These are phyloP conservation scores for Delichon dasypus DNA, from an alignment of 2,797 vertebrate genomes.

Conservation along the genomic window DNA sequence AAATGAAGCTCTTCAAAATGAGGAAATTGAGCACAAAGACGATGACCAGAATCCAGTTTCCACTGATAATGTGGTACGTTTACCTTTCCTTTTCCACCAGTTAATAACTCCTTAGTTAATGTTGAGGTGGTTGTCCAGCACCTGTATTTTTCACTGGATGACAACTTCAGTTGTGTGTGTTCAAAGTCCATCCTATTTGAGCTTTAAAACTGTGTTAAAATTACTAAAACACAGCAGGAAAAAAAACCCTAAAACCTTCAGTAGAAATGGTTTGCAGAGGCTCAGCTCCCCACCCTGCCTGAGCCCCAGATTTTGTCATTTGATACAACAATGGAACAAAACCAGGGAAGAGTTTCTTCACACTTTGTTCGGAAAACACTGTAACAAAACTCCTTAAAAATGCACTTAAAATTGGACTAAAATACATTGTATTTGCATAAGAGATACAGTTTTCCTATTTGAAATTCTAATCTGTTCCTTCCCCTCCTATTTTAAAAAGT, in stretches of 20 bases:
- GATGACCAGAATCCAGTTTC: slow-evolving; percentile 75
- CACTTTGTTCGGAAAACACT: neutral
- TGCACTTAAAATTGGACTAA: neutral
- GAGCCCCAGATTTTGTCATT: neutral
- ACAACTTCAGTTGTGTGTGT: neutral
- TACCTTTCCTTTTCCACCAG: neutral
- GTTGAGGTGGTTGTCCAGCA: neutral
- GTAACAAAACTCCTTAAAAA: neutral
- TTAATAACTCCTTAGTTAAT: neutral
- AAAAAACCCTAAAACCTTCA: neutral
- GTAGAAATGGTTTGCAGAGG: neutral
- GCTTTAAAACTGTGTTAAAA: too few relatives aligned
- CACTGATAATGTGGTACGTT: slow-evolving; percentile 87
- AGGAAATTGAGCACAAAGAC: slow-evolving; percentile 78
- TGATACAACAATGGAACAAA: neutral
- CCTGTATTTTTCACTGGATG: neutral
- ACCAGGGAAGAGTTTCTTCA: neutral
- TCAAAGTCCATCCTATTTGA: neutral
- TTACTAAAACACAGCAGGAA: too few relatives aligned
- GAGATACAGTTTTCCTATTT: neutral
- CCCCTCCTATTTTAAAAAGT: neutral
- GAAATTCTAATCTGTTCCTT: slow-evolving; percentile 29
- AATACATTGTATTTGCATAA: neutral
- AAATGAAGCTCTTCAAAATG: slow-evolving; percentile 82
- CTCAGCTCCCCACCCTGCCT: neutral